These are phyloP conservation scores for Rhincodon typus DNA, from an alignment of 2,797 vertebrate species.

Conservation along the genomic window DNA sequence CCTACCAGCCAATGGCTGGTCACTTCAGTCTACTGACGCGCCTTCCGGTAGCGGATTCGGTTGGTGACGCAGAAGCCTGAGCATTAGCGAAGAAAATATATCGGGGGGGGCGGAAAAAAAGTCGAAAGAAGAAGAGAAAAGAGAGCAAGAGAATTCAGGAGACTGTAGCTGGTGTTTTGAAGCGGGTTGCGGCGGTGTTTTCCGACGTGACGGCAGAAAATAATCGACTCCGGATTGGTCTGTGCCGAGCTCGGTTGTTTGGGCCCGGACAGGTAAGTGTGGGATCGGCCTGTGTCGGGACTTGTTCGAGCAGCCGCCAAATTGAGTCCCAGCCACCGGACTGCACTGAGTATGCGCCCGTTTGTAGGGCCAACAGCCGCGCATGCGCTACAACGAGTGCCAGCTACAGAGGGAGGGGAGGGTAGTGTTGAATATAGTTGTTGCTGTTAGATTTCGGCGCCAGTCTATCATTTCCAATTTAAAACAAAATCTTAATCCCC, in stretches of 20 bases:
- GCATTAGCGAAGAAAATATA: constrained; percentile 16
- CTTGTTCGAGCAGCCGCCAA: not conserved
- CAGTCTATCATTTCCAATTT: too few species aligned
- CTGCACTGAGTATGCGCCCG: constrained; percentile 9
- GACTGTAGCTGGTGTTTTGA: not conserved
- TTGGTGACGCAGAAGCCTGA: constrained; percentile 28
- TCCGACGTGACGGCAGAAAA: constrained; percentile 1
- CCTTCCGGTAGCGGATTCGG: constrained; percentile 21
- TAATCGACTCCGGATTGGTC: constrained; percentile 1
- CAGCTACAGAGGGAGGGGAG: not conserved
- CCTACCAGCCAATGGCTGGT: not conserved
- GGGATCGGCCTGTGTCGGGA: constrained; percentile 3
- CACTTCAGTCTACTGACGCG: not conserved
- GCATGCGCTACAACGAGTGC: not conserved
- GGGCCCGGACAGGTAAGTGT: constrained; percentile 27
- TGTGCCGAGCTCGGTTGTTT: not conserved
- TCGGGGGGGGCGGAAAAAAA: not conserved
- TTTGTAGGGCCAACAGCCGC: not conserved
- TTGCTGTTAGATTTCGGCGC: too few species aligned
- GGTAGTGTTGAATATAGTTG: not conserved
- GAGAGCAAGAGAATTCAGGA: not conserved
- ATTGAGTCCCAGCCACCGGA: not conserved
- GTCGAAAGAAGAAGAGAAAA: not conserved
- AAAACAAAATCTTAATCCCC: too few species aligned
- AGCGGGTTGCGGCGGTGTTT: not conserved